A percentile compares a stretch with the other conserved stretches of the same genome.
Conservation (phyloP, 23 tunicate genomes). For the Halocynthia aurantium region DNA sequence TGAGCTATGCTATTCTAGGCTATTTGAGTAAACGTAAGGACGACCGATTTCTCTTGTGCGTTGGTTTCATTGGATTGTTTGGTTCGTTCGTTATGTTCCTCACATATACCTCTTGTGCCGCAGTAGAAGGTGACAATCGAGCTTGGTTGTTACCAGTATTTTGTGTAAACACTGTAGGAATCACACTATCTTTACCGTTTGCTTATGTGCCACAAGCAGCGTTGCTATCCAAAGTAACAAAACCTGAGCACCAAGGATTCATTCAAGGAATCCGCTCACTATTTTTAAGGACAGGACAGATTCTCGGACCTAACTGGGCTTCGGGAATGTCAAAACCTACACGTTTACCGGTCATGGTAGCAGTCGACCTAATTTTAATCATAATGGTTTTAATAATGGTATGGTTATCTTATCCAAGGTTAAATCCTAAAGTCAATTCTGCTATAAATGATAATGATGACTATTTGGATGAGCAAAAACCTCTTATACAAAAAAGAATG, state of each 20-base stretch:
- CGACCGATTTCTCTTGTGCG: slow-evolving; percentile 2
- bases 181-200: slow-evolving; percentile 8
- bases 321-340: background rate
- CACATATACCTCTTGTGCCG: background rate
- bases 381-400: slow-evolving; percentile 8
- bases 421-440: too few species aligned
- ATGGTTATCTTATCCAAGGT: slow-evolving; percentile 3
- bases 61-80: slow-evolving; percentile 8
- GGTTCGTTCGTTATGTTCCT: background rate
- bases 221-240: slow-evolving; percentile 25
- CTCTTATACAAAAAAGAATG: too few species aligned
- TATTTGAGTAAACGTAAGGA: slow-evolving; percentile 2
- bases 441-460: too few species aligned
- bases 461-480: too few species aligned
- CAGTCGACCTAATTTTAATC: slow-evolving; percentile 2
- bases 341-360: slow-evolving; percentile 14
- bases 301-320: slow-evolving; percentile 24
- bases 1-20: background rate
- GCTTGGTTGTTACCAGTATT: slow-evolving; percentile 19
- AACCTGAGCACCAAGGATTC: background rate
- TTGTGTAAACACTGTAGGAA: background rate
- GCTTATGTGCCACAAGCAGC: slow-evolving; percentile 24
- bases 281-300: slow-evolving; percentile 9
- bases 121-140: background rate
- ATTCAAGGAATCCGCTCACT: slow-evolving; percentile 9